These are phyloP conservation scores for Musca domestica DNA, from an alignment of 1,140 invertebrate genomes.

Conservation along the genomic window DNA sequence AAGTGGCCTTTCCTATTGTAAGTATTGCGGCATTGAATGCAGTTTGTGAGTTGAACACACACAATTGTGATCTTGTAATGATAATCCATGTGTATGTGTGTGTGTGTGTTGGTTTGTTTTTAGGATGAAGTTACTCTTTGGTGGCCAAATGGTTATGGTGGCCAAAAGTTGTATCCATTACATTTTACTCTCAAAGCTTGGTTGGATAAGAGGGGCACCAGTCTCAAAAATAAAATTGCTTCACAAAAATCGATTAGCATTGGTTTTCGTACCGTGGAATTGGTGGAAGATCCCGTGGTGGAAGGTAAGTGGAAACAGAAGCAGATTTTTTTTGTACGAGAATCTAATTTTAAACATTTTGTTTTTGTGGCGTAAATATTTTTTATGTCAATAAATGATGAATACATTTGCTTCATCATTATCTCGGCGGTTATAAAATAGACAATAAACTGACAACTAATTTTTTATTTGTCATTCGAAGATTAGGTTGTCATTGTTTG, in stretches of 20 bases:
- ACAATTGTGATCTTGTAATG: neutral
- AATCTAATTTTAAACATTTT: no score
- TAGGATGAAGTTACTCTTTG: conserved; percentile 65
- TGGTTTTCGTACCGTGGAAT: conserved; percentile 84
- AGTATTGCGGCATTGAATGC: conserved; percentile 25
- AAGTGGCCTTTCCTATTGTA: conserved; percentile 44
- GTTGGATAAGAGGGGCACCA: conserved; percentile 34
- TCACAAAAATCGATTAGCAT: conserved; percentile 60
- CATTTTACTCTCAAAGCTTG: conserved; percentile 56
- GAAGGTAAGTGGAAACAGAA: conserved; percentile 40
- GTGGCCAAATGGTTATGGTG: conserved; percentile 95
- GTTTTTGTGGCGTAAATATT: neutral
- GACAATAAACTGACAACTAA: no score
- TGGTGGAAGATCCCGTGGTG: conserved; percentile 66
- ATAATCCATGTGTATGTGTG: neutral
- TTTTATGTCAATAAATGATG: no score
- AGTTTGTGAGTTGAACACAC: neutral
- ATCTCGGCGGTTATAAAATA: no score
- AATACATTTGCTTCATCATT: neutral
- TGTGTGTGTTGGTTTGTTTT: neutral
- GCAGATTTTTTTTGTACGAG: conserved; percentile 20
- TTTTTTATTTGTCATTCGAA: no score
- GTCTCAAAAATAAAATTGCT: conserved; percentile 35
- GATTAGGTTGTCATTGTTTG: no score
- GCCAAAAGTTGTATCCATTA: conserved; percentile 75